A percentile compares a stretch with the other conserved stretches of the same genome.
These are phyloP conservation scores for Drosophila pruinosa DNA, from an alignment of 1,140 invertebrate species.

Conservation along the genomic window DNA sequence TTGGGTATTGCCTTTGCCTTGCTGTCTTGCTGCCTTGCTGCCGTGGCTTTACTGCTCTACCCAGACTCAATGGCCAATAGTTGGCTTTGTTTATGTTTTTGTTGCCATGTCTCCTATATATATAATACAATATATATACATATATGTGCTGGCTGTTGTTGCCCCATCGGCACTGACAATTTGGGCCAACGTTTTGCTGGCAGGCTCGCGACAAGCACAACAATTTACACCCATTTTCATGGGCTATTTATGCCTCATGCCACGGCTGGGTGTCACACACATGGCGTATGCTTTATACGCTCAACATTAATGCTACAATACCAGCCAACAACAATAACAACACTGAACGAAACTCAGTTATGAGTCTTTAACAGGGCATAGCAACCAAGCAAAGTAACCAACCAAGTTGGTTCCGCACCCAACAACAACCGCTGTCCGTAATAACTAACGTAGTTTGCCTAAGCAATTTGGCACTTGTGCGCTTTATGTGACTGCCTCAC, in stretches of 20 bases:
- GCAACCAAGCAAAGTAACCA: constrained; percentile 51
- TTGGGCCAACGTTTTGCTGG: constrained; percentile 1
- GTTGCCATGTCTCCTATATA: neutral
- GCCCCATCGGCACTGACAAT: neutral
- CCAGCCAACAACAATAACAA: constrained; percentile 13
- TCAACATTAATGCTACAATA: constrained; percentile 18
- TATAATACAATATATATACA: too few relatives aligned
- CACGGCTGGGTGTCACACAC: constrained; percentile 14
- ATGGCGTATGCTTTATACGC: constrained; percentile 52
- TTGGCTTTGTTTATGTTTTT: constrained; percentile 16
- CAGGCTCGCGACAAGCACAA: neutral
- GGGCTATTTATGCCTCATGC: constrained; percentile 22
- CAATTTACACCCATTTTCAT: constrained; percentile 9
- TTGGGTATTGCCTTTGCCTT: neutral
- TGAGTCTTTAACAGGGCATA: constrained; percentile 57
- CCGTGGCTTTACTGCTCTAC: neutral
- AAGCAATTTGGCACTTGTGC: constrained; percentile 75
- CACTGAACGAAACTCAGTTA: constrained; percentile 33
- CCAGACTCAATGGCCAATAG: constrained; percentile 8
- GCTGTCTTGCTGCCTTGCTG: neutral
- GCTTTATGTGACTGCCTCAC: constrained; percentile 44
- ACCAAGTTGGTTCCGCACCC: constrained; percentile 20
- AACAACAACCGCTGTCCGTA: constrained; percentile 49
- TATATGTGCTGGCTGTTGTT: constrained; percentile 2
- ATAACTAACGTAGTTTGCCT: constrained; percentile 75